Percentiles rank a stretch among this genome's conserved stretches.
phyloP scores from a whole-genome alignment of 2,888 invertebrate genomes.

The Hipparchia sbordonii region DNA sequence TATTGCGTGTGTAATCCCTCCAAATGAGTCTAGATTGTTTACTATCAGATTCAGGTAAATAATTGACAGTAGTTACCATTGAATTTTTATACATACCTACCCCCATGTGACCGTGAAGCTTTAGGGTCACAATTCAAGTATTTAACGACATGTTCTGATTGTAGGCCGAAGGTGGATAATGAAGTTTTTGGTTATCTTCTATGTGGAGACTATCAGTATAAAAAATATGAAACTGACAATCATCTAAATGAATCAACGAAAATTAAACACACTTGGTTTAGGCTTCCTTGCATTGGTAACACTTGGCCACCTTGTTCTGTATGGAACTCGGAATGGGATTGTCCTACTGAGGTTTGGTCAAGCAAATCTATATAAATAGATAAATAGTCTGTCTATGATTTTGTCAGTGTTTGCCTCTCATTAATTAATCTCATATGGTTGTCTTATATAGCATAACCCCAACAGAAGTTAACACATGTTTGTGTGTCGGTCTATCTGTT shows the following conservation, averaged over 20 bases:
- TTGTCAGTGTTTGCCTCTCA: too few species aligned
- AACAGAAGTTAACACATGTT: too few species aligned
- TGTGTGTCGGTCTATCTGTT: too few species aligned
- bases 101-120: too few species aligned
- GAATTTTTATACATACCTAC: neutral
- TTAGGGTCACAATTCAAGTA: neutral
- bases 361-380: neutral
- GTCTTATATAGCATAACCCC: too few species aligned
- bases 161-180: conserved; percentile 65
- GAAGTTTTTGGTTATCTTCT: conserved; percentile 69
- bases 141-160: neutral
- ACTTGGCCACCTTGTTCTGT: conserved; percentile 72
- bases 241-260: conserved; percentile 46
- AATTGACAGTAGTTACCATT: conserved; percentile 3
- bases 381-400: too few species aligned
- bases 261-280: conserved; percentile 69
- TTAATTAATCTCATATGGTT: too few species aligned
- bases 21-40: conserved; percentile 71
- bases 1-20: conserved; percentile 62
- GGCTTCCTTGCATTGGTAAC: conserved; percentile 73
- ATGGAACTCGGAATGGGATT: conserved; percentile 68
- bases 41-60: conserved; percentile 71
- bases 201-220: conserved; percentile 70
- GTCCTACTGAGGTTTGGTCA: conserved; percentile 63
- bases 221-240: conserved; percentile 44